These are phyloP conservation scores for Coracopsis vasa DNA, from an alignment of 2,113 vertebrate species.

Conservation along the genomic window DNA sequence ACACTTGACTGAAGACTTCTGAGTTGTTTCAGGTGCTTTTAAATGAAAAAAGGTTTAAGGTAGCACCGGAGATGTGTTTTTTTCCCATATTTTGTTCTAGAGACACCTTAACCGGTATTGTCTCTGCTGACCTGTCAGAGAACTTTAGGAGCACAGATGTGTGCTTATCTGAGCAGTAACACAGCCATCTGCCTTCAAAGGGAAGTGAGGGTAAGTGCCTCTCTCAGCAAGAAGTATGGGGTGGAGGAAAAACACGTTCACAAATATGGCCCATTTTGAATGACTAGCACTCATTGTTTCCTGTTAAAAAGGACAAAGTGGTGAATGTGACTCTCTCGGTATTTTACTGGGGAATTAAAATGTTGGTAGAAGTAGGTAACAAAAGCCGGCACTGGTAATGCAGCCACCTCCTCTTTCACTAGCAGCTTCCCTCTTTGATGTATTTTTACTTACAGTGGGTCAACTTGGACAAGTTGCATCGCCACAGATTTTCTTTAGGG, in stretches of 20 bases:
- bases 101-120: neutral
- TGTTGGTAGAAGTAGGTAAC: neutral
- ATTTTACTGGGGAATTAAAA: neutral
- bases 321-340: neutral
- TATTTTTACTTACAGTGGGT: neutral
- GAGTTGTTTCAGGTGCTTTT: neutral
- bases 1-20: neutral
- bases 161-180: neutral
- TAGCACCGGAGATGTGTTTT: rapidly evolving
- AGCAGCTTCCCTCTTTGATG: neutral
- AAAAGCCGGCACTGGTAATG: neutral
- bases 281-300: neutral
- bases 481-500: neutral
- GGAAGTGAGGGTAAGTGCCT: neutral
- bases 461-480: neutral
- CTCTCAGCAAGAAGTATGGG: neutral
- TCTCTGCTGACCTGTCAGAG: neutral
- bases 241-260: neutral
- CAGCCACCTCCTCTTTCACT: neutral
- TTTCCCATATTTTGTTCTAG: neutral
- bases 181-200: slow-evolving; percentile 1
- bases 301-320: neutral
- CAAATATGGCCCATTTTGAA: neutral
- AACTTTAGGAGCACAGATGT: neutral
- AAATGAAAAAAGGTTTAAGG: neutral